These are phyloP conservation scores for Heliopora coerulea DNA, from an alignment of 92 coral and sea anemone species.

Conservation along the genomic window DNA sequence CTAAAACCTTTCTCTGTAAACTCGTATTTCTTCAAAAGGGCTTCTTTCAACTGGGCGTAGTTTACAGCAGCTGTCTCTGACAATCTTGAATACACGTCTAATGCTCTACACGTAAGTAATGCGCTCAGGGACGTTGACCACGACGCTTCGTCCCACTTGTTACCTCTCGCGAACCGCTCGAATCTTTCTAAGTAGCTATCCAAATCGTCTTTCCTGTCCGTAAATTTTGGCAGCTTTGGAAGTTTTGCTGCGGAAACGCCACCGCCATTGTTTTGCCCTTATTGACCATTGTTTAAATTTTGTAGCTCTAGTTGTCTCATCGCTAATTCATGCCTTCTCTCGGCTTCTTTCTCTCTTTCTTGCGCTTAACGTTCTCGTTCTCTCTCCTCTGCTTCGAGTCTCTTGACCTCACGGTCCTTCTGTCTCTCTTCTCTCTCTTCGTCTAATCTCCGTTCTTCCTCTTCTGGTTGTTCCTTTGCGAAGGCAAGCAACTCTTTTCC, in stretches of 20 bases:
- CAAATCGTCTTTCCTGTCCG: constrained; percentile 47
- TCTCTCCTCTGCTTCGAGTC: too few species aligned
- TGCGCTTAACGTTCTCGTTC: constrained; percentile 11
- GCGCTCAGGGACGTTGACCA: constrained; percentile 41
- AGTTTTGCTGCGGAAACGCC: constrained; percentile 24
- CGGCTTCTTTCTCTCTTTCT: constrained; percentile 33
- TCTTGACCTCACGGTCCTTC: too few species aligned
- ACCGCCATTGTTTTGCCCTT: neutral
- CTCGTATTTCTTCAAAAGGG: constrained; percentile 27
- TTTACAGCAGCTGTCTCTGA: constrained; percentile 36
- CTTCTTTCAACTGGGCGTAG: constrained; percentile 33
- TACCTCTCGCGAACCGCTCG: constrained; percentile 54
- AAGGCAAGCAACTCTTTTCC: constrained; percentile 37
- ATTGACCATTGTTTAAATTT: neutral
- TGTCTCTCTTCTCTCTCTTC: constrained; percentile 31
- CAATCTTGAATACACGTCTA: constrained; percentile 42
- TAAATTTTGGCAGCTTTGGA: constrained; percentile 57
- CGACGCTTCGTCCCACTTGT: constrained; percentile 37
- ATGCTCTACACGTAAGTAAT: constrained; percentile 15
- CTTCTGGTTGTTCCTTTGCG: constrained; percentile 16
- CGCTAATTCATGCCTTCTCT: constrained; percentile 34
- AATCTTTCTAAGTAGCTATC: constrained; percentile 50
- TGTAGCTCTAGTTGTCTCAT: constrained; percentile 35
- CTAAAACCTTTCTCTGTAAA: constrained; percentile 46
- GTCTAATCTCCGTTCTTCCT: neutral